Percentiles rank a stretch among this genome's conserved stretches.
Conservation (phyloP, 92 coral and sea anemone genomes). For the Galaxea fascicularis region DNA sequence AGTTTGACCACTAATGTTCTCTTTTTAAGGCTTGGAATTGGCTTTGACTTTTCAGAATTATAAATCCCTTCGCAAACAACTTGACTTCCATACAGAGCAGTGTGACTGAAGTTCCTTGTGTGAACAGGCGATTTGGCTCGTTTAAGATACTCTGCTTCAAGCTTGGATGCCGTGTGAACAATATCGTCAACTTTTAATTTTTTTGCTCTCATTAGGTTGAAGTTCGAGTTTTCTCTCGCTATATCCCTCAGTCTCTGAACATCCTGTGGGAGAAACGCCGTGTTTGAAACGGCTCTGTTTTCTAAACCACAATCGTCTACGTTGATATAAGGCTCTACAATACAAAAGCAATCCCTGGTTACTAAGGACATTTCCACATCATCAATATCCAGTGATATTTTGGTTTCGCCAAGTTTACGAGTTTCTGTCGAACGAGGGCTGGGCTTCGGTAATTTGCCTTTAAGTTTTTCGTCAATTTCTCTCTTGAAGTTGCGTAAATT, state of each 20-base stretch:
- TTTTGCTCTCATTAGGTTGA: not conserved
- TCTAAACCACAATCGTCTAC: not conserved
- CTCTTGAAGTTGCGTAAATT: constrained; percentile 38
- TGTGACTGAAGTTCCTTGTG: not conserved
- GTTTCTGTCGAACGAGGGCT: constrained; percentile 29
- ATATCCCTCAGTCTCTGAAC: constrained; percentile 24
- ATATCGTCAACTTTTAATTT: constrained; percentile 37
- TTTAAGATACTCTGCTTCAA: constrained; percentile 34
- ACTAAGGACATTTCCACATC: constrained; percentile 16
- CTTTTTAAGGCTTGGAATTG: constrained; percentile 8
- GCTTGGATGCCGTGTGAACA: constrained; percentile 35
- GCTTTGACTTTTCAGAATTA: not conserved
- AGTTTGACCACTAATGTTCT: constrained; percentile 28
- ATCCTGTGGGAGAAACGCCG: constrained; percentile 15
- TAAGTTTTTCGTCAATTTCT: constrained; percentile 37
- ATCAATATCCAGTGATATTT: not conserved
- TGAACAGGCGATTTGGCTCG: constrained; percentile 40
- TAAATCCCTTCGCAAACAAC: constrained; percentile 12
- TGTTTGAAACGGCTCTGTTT: not conserved
- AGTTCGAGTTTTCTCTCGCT: constrained; percentile 11
- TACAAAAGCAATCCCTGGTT: constrained; percentile 33
- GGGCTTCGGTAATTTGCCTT: constrained; percentile 43
- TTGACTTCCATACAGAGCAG: constrained; percentile 10
- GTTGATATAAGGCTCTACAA: not conserved
- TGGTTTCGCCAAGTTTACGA: constrained; percentile 47